These are phyloP conservation scores for Macropodus opercularis DNA, from an alignment of 2,797 vertebrate genomes.

Conservation along the genomic window DNA sequence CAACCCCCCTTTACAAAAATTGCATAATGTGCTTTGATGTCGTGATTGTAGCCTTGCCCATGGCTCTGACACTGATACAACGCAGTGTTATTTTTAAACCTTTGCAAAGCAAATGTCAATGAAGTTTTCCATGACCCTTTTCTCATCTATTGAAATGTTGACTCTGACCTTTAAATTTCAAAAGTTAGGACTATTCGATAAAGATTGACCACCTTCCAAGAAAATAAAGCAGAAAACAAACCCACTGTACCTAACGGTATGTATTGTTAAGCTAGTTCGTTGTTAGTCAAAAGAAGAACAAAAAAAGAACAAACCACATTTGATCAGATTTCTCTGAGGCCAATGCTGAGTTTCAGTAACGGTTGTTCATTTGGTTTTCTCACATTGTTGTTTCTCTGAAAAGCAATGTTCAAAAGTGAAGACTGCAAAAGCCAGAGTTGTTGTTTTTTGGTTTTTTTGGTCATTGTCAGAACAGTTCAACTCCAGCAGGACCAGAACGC, in stretches of 20 bases:
- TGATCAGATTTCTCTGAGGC: conserved; percentile 31
- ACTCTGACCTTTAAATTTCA: conserved; percentile 76
- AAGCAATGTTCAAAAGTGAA: conserved; percentile 17
- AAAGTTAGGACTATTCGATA: conserved; percentile 71
- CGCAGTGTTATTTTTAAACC: conserved; percentile 81
- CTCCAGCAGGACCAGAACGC: conserved; percentile 19
- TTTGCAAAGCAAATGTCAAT: conserved; percentile 77
- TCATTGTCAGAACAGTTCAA: conserved; percentile 30
- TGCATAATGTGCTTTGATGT: conserved; percentile 77
- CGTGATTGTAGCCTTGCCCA: conserved; percentile 67
- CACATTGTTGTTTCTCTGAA: conserved; percentile 17
- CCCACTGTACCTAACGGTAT: conserved; percentile 31
- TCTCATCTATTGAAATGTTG: conserved; percentile 69
- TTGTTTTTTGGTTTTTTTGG: no score
- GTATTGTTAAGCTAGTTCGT: conserved; percentile 17
- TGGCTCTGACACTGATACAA: conserved; percentile 73
- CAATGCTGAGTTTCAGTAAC: conserved; percentile 17
- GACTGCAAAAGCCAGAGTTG: conserved; percentile 2
- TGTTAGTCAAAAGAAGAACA: conserved; percentile 37
- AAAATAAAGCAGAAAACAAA: conserved; percentile 44
- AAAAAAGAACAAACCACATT: conserved; percentile 39
- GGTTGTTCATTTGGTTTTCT: conserved; percentile 19
- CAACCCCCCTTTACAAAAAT: conserved; percentile 57
- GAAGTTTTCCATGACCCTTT: conserved; percentile 77
- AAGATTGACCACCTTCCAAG: conserved; percentile 59